A percentile compares a stretch with the other conserved stretches of the same genome.
phyloP scores from a whole-genome alignment of 2,888 invertebrate genomes.

The Ashinkailepas kermadecensis region DNA sequence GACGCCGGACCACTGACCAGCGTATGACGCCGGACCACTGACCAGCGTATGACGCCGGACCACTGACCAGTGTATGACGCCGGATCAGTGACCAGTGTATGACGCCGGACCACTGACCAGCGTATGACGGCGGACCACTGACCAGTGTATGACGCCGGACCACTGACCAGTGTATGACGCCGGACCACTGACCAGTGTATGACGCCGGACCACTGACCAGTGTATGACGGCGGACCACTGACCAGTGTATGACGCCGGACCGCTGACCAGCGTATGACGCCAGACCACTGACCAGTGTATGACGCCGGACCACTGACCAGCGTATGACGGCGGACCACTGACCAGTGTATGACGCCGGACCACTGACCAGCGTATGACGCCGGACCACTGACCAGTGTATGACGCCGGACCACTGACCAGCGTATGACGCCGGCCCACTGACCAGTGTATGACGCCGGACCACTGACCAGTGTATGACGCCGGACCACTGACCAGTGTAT shows the following conservation, averaged over 20 bases:
- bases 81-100: too few species aligned
- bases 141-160: too few species aligned
- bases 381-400: neutral
- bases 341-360: too few species aligned
- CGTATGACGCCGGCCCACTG: neutral
- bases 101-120: neutral
- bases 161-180: too few species aligned
- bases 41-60: neutral
- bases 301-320: too few species aligned
- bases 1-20: neutral
- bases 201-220: neutral
- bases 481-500: too few species aligned
- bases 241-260: neutral
- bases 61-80: neutral
- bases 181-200: neutral
- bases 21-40: neutral
- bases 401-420: too few species aligned
- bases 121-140: neutral
- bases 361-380: too few species aligned
- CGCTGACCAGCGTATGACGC: neutral
- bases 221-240: too few species aligned
- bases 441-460: too few species aligned
- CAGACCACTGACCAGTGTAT: neutral
- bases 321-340: neutral
- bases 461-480: too few species aligned